Evolutionary conservation across 2,797 vertebrate genomes (phyloP).

Genomic region (Cyprinella venusta): DNA sequence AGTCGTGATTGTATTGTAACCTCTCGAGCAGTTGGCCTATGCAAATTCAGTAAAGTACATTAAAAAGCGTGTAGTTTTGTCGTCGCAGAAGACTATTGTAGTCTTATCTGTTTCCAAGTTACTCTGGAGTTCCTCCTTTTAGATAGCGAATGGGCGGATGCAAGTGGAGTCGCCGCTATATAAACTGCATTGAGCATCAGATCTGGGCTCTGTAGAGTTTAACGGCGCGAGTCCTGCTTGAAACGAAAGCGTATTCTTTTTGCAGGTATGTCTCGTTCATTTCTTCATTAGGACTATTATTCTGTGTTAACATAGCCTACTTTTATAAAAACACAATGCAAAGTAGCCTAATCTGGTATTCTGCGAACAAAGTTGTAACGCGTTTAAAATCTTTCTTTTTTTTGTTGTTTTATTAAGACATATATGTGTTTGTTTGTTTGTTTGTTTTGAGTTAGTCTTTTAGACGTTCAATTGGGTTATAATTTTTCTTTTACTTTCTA

Average conservation of each 20-base stretch:
- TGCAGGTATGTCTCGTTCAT: not conserved
- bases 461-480: not conserved
- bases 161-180: not conserved
- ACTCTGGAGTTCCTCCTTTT: not conserved
- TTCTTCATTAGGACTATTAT: not conserved
- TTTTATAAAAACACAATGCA: not conserved
- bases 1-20: not conserved
- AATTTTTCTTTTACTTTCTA: not conserved
- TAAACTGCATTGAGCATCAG: not conserved
- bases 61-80: not conserved
- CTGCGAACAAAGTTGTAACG: not conserved
- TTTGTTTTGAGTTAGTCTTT: not conserved
- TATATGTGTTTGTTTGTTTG: not conserved
- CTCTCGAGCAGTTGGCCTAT: not conserved
- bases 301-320: not conserved
- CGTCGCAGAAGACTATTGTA: not conserved
- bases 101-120: not conserved
- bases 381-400: not conserved
- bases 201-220: not conserved
- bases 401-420: not conserved
- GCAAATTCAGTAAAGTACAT: not conserved
- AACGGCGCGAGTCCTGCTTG: not conserved
- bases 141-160: slow-evolving; percentile 1
- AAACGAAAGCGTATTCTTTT: not conserved
- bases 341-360: not conserved